Evolutionary conservation across 2,888 invertebrate genomes (phyloP), one percentile per base, ranked within the genome.

Genomic region (Erpobdella octoculata): DNA sequence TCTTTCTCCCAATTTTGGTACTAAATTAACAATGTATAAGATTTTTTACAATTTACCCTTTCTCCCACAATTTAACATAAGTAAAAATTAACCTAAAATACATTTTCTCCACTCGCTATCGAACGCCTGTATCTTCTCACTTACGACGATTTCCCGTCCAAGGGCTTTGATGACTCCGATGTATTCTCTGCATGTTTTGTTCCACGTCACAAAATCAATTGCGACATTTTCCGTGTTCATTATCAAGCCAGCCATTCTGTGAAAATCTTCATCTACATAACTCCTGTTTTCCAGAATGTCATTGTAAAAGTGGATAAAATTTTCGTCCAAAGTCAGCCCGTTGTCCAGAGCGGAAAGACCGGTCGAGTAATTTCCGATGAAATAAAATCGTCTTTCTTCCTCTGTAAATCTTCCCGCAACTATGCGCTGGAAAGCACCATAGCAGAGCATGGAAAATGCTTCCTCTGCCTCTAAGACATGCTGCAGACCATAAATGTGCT

Each of bases 21-120:
- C n/a, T n/a, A n/a, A n/a, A n/a, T n/a, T n/a, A n/a, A n/a, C n/a
- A n/a, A n/a, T n/a, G n/a, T n/a, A n/a, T n/a, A n/a, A n/a, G n/a
- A 2, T 1, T 33, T 31, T 31, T 33, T 62, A 33, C 18, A 62
- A 31, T 9, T 0, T 28, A 53, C 53, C n/a, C 25, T 48, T 28
- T 53, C 33, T 33, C 62, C 62, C 6, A 35, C 31, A 9, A n/a
- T n/a, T n/a, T n/a, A n/a, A n/a, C n/a, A n/a, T n/a, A n/a, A n/a
- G n/a, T n/a, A n/a, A n/a, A n/a, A n/a, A n/a, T n/a, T n/a, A n/a
- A n/a, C n/a, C n/a, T n/a, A n/a, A n/a, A n/a, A 62, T 35, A 62
- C 62, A 62, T n/a, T 35, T 62, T 62, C 31, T 62, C 33, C 3
- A 62, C 62, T 62, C 62, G n/a, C n/a, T n/a, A 62, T 62, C 31